A percentile compares a stretch with the other conserved stretches of the same genome.
Evolutionary conservation across 2,797 vertebrate genomes (phyloP).

Genomic region (Scolopax rusticola): DNA sequence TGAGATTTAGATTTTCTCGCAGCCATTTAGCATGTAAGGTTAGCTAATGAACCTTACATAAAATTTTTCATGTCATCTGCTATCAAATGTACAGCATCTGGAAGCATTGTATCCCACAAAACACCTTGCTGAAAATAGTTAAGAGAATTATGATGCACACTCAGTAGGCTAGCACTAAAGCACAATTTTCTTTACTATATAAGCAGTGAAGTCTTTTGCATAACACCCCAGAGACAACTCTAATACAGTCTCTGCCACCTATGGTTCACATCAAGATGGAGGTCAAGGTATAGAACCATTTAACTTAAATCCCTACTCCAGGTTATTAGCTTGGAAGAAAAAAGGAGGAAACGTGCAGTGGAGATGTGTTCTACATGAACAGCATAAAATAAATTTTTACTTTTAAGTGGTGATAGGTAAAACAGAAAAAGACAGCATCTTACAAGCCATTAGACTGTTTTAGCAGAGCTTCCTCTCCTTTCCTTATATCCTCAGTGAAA

Average conservation of each 20-base stretch:
- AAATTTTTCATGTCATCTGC: conserved; percentile 37
- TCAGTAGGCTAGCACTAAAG: conserved; percentile 17
- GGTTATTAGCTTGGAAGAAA: conserved; percentile 47
- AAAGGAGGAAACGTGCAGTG: not conserved
- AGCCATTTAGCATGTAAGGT: conserved; percentile 36
- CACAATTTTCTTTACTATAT: conserved; percentile 44
- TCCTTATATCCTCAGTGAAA: not conserved
- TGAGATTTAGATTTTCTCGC: conserved; percentile 41
- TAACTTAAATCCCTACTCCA: conserved; percentile 56
- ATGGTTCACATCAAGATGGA: conserved; percentile 64
- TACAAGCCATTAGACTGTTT: conserved; percentile 21
- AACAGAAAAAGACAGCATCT: conserved; percentile 36
- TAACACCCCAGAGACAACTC: conserved; percentile 60
- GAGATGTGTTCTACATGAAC: conserved; percentile 48
- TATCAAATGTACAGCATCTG: not conserved
- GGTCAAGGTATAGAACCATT: conserved; percentile 66
- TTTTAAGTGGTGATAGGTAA: conserved; percentile 53
- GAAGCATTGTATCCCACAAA: conserved; percentile 42
- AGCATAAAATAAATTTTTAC: conserved; percentile 51
- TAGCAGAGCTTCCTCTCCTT: conserved; percentile 40
- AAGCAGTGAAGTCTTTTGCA: conserved; percentile 61
- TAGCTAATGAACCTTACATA: conserved; percentile 43
- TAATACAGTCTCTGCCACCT: conserved; percentile 45
- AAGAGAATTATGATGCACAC: conserved; percentile 40
- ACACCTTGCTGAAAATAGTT: conserved; percentile 42